phyloP scores from a whole-genome alignment of 1,140 invertebrate species.

The Eurosta solidaginis region DNA sequence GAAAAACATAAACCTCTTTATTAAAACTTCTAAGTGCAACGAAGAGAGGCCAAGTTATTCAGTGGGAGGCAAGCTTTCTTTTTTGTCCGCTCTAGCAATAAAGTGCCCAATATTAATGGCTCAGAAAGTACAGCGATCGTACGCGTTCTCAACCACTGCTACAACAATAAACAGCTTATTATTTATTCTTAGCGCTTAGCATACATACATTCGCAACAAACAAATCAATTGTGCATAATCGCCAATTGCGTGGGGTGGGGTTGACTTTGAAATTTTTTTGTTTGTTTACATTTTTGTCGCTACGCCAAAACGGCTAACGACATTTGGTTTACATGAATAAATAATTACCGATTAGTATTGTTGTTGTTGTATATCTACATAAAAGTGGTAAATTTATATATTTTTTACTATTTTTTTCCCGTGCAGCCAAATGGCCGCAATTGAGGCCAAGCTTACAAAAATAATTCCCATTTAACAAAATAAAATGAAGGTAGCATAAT shows the following conservation, averaged over 20 bases:
- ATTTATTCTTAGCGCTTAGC: too few species aligned
- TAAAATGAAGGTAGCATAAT: background rate
- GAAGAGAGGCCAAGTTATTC: too few species aligned
- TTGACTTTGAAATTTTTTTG: conserved; percentile 28
- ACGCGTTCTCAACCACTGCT: too few species aligned
- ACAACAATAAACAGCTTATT: too few species aligned
- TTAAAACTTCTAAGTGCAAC: too few species aligned
- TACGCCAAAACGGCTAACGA: conserved; percentile 9
- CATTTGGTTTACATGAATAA: background rate
- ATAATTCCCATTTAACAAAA: background rate
- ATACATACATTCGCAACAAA: too few species aligned
- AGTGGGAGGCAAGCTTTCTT: too few species aligned
- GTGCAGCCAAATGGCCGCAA: background rate
- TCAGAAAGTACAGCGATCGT: too few species aligned
- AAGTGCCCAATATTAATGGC: too few species aligned
- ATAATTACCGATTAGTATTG: background rate
- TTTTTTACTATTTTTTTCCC: background rate
- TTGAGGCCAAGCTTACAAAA: conserved; percentile 10
- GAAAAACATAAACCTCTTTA: too few species aligned
- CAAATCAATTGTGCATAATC: background rate
- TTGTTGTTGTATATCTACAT: background rate
- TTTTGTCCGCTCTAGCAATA: too few species aligned
- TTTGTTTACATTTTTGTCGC: background rate
- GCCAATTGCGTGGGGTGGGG: background rate
- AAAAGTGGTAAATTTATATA: background rate